Evolutionary conservation across 2,888 invertebrate species (phyloP).

Genomic region (Crepidodera aurea): DNA sequence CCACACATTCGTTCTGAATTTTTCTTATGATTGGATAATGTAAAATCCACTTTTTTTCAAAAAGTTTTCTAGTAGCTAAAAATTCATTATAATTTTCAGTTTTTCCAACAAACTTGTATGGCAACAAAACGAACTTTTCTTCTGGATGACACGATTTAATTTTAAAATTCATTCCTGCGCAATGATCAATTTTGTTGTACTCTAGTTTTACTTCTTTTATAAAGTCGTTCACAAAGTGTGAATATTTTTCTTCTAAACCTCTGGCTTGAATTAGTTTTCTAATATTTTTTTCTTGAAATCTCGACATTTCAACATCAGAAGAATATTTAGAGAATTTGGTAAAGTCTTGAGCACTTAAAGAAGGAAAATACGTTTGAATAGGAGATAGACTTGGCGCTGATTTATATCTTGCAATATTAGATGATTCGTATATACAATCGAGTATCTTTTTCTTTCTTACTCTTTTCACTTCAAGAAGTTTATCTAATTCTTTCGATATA

Average conservation of each 20-base stretch:
- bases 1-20: slow-evolving; percentile 65
- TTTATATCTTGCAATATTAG: slow-evolving; percentile 23
- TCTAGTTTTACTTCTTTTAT: slow-evolving; percentile 66
- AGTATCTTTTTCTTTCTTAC: slow-evolving; percentile 36
- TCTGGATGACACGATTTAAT: slow-evolving; percentile 61
- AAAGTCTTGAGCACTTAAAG: slow-evolving; percentile 36
- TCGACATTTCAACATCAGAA: slow-evolving; percentile 46
- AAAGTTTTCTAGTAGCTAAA: slow-evolving; percentile 65
- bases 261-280: slow-evolving; percentile 66
- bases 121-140: slow-evolving; percentile 67
- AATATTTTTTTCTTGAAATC: slow-evolving; percentile 69
- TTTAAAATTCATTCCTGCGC: slow-evolving; percentile 43
- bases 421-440: slow-evolving; percentile 40
- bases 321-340: slow-evolving; percentile 33
- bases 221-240: slow-evolving; percentile 63
- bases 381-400: background rate
- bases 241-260: slow-evolving; percentile 65
- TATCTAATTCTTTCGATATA: slow-evolving; percentile 37
- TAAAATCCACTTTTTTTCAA: slow-evolving; percentile 67
- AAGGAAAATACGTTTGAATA: background rate
- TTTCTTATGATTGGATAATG: slow-evolving; percentile 70
- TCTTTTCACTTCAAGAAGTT: slow-evolving; percentile 31
- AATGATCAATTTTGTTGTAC: slow-evolving; percentile 65
- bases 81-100: slow-evolving; percentile 68
- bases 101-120: slow-evolving; percentile 69